phyloP scores from a whole-genome alignment of 2,797 vertebrate genomes.

The Glossophaga mutica region DNA sequence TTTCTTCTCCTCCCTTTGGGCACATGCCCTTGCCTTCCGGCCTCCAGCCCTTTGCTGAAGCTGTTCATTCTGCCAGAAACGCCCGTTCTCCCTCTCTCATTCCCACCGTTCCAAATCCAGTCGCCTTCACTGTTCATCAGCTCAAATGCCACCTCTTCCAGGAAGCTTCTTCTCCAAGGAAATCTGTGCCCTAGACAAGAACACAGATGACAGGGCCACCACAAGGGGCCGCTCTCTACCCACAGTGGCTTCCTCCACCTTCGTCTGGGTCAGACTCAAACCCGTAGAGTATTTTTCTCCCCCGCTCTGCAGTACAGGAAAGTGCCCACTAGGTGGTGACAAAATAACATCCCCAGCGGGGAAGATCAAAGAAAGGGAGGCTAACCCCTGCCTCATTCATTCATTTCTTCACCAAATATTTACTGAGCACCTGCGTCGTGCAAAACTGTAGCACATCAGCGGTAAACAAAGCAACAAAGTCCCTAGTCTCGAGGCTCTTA shows the following conservation, averaged over 20 bases:
- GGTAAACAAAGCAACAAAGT: background rate
- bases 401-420: background rate
- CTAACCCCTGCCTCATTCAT: background rate
- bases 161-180: background rate
- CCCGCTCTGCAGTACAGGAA: conserved; percentile 51
- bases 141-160: background rate
- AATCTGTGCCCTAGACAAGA: background rate
- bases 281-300: background rate
- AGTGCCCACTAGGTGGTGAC: conserved; percentile 67
- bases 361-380: background rate
- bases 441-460: background rate
- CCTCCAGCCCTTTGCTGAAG: background rate
- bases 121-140: background rate
- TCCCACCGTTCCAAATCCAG: background rate
- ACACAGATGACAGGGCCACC: background rate
- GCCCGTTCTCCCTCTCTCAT: background rate
- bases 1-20: background rate
- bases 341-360: background rate
- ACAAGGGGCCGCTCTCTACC: background rate
- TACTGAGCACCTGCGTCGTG: background rate
- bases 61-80: background rate
- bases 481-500: background rate
- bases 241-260: background rate
- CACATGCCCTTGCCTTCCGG: background rate
- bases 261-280: background rate